Percentiles rank a stretch among this genome's conserved stretches.
These are phyloP conservation scores for Cactoblastis cactorum DNA, from an alignment of 2,888 invertebrate genomes.

Conservation along the genomic window DNA sequence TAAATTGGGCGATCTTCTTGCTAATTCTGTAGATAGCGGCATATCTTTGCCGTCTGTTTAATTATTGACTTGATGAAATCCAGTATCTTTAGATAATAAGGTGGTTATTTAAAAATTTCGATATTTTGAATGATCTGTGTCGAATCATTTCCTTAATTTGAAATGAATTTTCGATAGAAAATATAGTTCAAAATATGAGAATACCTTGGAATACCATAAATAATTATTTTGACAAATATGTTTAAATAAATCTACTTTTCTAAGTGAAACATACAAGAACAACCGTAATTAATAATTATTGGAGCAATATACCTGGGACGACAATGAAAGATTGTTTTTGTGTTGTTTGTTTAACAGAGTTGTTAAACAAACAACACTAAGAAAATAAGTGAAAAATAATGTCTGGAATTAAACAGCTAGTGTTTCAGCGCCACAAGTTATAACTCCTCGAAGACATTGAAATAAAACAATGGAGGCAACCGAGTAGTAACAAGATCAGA, in stretches of 20 bases:
- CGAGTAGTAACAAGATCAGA: slow-evolving; percentile 24
- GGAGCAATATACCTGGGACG: too few relatives aligned
- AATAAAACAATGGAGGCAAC: slow-evolving; percentile 9
- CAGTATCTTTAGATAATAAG: too few relatives aligned
- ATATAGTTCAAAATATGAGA: too few relatives aligned
- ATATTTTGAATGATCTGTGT: too few relatives aligned
- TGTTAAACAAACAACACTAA: too few relatives aligned
- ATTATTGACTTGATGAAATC: slow-evolving; percentile 16
- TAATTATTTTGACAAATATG: too few relatives aligned
- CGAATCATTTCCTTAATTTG: too few relatives aligned
- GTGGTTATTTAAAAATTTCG: slow-evolving; percentile 2
- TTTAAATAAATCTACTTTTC: too few relatives aligned
- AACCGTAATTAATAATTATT: too few relatives aligned
- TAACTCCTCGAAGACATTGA: slow-evolving; percentile 11
- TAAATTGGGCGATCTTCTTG: slow-evolving; percentile 39
- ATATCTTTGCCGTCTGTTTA: slow-evolving; percentile 28
- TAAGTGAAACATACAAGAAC: neutral
- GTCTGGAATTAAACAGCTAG: neutral
- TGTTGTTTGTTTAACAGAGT: too few relatives aligned
- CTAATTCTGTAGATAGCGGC: slow-evolving; percentile 30
- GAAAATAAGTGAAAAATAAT: neutral
- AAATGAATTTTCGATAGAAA: too few relatives aligned
- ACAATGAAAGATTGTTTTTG: too few relatives aligned
- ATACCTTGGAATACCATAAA: neutral
- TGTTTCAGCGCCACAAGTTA: slow-evolving; percentile 2